A percentile compares a stretch with the other conserved stretches of the same genome.
Evolutionary conservation across 30 jellyfish, hydroid and myxozoan species (phyloP).

Genomic region (Chironex yamaguchii): DNA sequence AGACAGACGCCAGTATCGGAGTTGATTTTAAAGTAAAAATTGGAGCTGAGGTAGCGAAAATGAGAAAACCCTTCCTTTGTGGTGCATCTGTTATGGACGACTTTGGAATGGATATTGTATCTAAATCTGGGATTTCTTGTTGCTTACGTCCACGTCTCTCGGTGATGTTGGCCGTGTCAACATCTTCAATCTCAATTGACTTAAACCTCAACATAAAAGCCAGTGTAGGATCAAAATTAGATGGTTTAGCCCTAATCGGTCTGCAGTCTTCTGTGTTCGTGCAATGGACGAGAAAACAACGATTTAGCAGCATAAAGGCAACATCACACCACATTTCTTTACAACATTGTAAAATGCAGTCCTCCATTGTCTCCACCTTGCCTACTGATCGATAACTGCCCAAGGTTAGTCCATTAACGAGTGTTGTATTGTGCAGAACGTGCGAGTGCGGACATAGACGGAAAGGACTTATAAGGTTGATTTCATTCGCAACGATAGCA

Average conservation of each 20-base stretch:
- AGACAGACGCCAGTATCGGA: too few relatives aligned
- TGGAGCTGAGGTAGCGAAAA: too few relatives aligned
- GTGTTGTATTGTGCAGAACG: slow-evolving; percentile 59
- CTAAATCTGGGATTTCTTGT: too few relatives aligned
- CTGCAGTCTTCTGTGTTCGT: slow-evolving; percentile 43
- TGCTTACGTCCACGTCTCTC: neutral
- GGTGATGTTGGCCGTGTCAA: neutral
- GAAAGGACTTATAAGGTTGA: slow-evolving; percentile 20
- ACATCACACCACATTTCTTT: slow-evolving; percentile 72
- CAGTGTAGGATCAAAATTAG: slow-evolving; percentile 47
- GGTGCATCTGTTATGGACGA: too few relatives aligned
- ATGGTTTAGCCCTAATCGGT: slow-evolving; percentile 59
- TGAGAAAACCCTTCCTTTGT: too few relatives aligned
- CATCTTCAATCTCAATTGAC: neutral
- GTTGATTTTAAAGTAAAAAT: too few relatives aligned
- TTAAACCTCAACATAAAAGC: slow-evolving; percentile 49
- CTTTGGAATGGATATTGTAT: too few relatives aligned
- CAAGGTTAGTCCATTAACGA: slow-evolving; percentile 71
- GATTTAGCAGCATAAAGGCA: slow-evolving; percentile 76
- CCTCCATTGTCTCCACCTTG: slow-evolving; percentile 47
- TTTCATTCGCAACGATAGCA: slow-evolving; percentile 15
- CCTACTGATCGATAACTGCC: slow-evolving; percentile 70
- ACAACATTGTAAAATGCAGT: slow-evolving; percentile 81
- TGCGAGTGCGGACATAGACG: slow-evolving; percentile 76
- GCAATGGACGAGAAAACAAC: slow-evolving; percentile 83